These are phyloP conservation scores for Poeciliopsis retropinna DNA, from an alignment of 2,113 vertebrate species.

Conservation along the genomic window DNA sequence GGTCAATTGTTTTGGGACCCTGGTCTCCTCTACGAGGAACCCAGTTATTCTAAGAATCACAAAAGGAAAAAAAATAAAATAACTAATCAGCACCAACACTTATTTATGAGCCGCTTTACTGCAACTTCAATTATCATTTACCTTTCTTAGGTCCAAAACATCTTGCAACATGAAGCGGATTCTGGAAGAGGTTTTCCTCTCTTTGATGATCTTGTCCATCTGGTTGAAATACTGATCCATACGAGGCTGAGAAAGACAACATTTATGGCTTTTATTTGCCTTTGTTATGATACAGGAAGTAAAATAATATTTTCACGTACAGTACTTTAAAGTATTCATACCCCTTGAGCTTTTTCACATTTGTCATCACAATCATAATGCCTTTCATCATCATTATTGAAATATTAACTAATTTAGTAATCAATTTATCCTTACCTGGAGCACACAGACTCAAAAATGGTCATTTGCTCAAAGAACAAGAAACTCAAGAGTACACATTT, in stretches of 20 bases:
- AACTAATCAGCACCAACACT: background rate
- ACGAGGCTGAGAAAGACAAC: constrained; percentile 82
- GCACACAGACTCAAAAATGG: too few relatives aligned
- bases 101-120: background rate
- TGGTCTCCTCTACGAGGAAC: constrained; percentile 94
- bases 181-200: constrained; percentile 94
- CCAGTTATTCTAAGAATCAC: constrained; percentile 86
- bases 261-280: background rate
- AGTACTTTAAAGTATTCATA: background rate
- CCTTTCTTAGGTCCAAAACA: constrained; percentile 91
- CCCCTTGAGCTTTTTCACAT: background rate
- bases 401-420: too few relatives aligned
- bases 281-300: background rate
- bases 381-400: too few relatives aligned
- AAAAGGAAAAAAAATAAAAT: background rate
- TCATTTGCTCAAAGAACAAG: too few relatives aligned
- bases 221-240: constrained; percentile 99
- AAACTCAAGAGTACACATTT: too few relatives aligned
- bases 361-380: background rate
- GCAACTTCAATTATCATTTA: constrained; percentile 52
- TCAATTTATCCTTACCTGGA: too few relatives aligned
- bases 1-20: constrained; percentile 97
- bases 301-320: background rate
- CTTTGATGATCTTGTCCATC: constrained; percentile 98
- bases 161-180: constrained; percentile 98